Base-by-base conservation (phyloP, 2,888 invertebrate species). In the Heliconius aoede region DNA sequence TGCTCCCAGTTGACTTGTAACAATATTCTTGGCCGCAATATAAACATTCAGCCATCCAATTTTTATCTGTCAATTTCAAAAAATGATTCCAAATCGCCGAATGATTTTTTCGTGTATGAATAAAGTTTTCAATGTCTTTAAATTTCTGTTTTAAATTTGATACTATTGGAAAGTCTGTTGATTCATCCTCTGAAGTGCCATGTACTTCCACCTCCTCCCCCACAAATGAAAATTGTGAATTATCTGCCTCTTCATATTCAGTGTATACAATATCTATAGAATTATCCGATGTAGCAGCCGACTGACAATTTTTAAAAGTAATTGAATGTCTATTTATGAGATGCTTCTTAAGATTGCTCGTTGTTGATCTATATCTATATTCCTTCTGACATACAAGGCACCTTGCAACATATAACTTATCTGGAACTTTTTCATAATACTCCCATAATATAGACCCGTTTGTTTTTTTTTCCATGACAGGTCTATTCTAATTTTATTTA, bases 11-110 rank as follows among this genome's bases (percentile, higher is more conserved):
- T 18, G 68, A 24, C n/a, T 28, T 68, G 18, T 68, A 68, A 7
- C 46, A 68, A 68, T 46, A 68, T 68, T 26, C 24, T 46, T 68
- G 40, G 9, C 15, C 26, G 40, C 68, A 68, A n/a, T 40, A 46
- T 26, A 40, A 26, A 46, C 68, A 68, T 40, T 28, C 28, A 9
- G 68, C 68, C 13, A 68, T n/a, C 5, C n/a, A 11, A 18, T 60
- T 24, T 26, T 15, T 60, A 15, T 26, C 26, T 60, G 60, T 26
- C 60, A 60, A 26, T 60, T 26, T 60, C 26, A 60, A 13, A 60
- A 26, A 60, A 60, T 60, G 60, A 26, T 18, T 26, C 60, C 60
- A 60, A 15, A 60, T 0, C 7, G 60, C 60, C 24, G 60, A 60
- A 60, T 24, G 24, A n/a, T 60, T 60, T 60, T 24, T 60, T 26